These are phyloP conservation scores for Perdita meconis DNA, from an alignment of 2,888 invertebrate species.

Conservation along the genomic window DNA sequence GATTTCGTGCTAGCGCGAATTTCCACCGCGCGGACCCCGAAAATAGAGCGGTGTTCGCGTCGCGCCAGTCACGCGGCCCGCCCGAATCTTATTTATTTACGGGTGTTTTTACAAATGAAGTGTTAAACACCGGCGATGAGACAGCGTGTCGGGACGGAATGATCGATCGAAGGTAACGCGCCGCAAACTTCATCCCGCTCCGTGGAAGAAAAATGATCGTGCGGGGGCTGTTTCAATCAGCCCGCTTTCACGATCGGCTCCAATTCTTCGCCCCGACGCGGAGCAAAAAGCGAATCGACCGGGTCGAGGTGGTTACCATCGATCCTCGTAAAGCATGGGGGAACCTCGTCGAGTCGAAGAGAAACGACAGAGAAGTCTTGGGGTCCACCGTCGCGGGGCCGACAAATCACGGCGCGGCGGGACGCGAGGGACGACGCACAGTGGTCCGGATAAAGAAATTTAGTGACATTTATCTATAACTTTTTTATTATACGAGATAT, in stretches of 20 bases:
- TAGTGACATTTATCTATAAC: too few relatives aligned
- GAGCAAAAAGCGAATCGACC: too few relatives aligned
- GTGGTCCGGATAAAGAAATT: too few relatives aligned
- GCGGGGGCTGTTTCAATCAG: background rate
- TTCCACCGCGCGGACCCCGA: constrained; percentile 41
- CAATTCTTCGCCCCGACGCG: too few relatives aligned
- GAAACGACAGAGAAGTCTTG: background rate
- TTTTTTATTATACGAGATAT: too few relatives aligned
- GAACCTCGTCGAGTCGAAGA: background rate
- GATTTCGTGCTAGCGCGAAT: constrained; percentile 51
- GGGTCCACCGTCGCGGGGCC: constrained; percentile 1
- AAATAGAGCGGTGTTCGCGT: constrained; percentile 46
- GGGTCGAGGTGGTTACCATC: background rate
- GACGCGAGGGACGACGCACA: constrained; percentile 6
- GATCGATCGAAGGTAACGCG: constrained; percentile 49
- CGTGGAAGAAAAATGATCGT: background rate
- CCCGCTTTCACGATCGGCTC: background rate
- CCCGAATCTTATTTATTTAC: constrained; percentile 61
- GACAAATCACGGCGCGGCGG: constrained; percentile 36
- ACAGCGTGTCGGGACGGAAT: constrained; percentile 37
- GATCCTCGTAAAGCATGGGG: constrained; percentile 6
- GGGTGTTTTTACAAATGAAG: constrained; percentile 67
- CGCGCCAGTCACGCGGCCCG: constrained; percentile 14
- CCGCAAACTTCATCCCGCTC: background rate
- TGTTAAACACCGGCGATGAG: constrained; percentile 62